Percentiles rank a stretch among this genome's conserved stretches.
Conservation (phyloP, 2,797 vertebrate genomes). For the Peromyscus nudipes region DNA sequence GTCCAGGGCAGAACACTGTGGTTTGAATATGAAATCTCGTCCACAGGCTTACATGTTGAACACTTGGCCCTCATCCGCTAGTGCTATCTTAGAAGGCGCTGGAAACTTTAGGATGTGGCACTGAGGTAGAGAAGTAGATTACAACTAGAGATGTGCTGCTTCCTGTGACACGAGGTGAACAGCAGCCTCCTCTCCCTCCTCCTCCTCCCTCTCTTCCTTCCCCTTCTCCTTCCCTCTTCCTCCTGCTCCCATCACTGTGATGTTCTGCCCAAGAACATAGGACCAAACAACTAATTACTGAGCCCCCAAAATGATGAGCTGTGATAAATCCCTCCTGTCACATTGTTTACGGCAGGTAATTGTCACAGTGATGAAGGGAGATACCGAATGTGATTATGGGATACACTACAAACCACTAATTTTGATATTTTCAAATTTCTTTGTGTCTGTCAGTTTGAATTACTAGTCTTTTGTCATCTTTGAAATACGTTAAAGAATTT, state of each 20-base stretch:
- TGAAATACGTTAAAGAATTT: conserved; percentile 38
- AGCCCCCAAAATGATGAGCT: background rate
- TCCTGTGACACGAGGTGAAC: background rate
- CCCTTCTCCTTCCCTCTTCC: background rate
- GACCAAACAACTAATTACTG: background rate
- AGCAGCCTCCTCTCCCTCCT: background rate
- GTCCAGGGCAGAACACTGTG: background rate
- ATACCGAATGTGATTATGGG: background rate
- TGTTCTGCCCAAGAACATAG: background rate
- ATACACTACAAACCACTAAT: background rate
- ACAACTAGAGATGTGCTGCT: background rate
- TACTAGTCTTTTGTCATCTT: conserved; percentile 22
- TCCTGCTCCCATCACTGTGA: background rate
- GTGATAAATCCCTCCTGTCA: background rate
- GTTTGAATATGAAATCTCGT: background rate
- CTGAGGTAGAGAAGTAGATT: background rate
- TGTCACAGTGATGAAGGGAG: background rate
- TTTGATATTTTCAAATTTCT: conserved; percentile 1
- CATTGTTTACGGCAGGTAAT: background rate
- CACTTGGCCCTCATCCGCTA: background rate
- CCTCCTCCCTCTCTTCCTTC: background rate
- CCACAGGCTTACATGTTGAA: background rate
- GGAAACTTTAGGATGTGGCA: background rate
- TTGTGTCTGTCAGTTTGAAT: background rate
- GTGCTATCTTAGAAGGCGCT: background rate